Evolutionary conservation across 2,797 vertebrate species (phyloP).

Genomic region (Jordanella pulchra): DNA sequence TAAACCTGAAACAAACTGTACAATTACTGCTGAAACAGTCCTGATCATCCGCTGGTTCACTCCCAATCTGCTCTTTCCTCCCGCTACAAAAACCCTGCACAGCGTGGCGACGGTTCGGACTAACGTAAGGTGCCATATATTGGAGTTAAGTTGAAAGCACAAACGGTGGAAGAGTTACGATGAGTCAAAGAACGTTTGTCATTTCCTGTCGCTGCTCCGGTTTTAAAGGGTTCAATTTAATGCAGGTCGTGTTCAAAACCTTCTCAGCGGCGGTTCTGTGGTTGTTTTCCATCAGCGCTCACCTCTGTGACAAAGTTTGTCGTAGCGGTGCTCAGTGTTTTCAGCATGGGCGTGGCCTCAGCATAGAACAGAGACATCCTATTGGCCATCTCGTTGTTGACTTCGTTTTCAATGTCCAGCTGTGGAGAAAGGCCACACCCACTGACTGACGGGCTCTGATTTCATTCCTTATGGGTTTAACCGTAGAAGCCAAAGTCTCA

Average conservation of each 20-base stretch:
- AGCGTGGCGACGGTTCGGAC: too few species aligned
- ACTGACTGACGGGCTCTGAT: background rate
- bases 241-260: background rate
- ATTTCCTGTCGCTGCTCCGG: too few species aligned
- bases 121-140: too few species aligned
- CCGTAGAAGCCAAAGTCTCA: constrained; percentile 68
- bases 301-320: constrained; percentile 96
- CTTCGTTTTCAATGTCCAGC: constrained; percentile 96
- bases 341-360: constrained; percentile 97
- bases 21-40: too few species aligned
- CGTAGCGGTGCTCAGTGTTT: constrained; percentile 94
- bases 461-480: background rate
- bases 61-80: too few species aligned
- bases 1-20: too few species aligned
- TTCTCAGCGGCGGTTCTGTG: too few species aligned
- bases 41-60: too few species aligned
- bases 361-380: constrained; percentile 99
- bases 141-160: too few species aligned
- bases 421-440: constrained; percentile 59
- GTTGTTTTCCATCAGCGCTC: background rate
- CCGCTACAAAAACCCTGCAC: too few species aligned
- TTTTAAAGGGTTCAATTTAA: accelerated
- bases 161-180: too few species aligned
- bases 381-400: constrained; percentile 99
- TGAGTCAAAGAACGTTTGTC: too few species aligned